Conservation (phyloP, 2,888 invertebrate genomes). For the Caenorhabditis wallacei region DNA sequence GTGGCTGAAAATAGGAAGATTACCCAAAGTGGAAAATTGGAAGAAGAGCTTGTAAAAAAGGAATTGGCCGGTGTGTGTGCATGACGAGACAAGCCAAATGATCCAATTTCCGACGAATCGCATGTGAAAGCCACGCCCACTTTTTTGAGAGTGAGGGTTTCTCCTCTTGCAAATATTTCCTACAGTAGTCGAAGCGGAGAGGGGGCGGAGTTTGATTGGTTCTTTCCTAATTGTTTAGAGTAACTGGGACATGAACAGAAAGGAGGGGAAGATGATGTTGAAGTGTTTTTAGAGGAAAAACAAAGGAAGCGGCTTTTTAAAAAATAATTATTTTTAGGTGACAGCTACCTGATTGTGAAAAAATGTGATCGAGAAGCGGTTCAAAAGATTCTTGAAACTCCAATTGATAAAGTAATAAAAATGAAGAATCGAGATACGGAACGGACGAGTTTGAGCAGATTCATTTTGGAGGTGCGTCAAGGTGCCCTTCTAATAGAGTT, state of each 20-base stretch:
- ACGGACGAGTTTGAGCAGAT: constrained; percentile 38
- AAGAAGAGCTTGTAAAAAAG: constrained; percentile 46
- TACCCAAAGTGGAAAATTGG: constrained; percentile 59
- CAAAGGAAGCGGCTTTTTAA: neutral
- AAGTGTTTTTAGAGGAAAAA: constrained; percentile 43
- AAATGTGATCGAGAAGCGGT: constrained; percentile 55
- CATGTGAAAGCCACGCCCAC: constrained; percentile 32
- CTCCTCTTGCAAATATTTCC: neutral
- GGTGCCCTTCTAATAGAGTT: neutral
- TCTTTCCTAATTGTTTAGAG: constrained; percentile 32
- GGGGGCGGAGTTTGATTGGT: constrained; percentile 30
- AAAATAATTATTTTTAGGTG: constrained; percentile 55
- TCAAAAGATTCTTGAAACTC: constrained; percentile 31
- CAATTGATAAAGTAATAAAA: constrained; percentile 22
- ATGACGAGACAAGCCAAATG: constrained; percentile 22
- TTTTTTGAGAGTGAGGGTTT: neutral
- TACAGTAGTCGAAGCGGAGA: constrained; percentile 38
- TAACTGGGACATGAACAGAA: neutral
- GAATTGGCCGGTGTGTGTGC: constrained; percentile 39
- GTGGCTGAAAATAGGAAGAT: constrained; percentile 40
- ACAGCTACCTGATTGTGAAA: constrained; percentile 60
- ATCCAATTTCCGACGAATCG: constrained; percentile 64
- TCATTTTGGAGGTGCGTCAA: constrained; percentile 41
- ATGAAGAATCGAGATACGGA: constrained; percentile 46
- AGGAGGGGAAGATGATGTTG: neutral